Percentiles rank a stretch among this genome's conserved stretches.
These are phyloP conservation scores for Craterocephalus amniculus DNA, from an alignment of 2,797 vertebrate species.

Conservation along the genomic window DNA sequence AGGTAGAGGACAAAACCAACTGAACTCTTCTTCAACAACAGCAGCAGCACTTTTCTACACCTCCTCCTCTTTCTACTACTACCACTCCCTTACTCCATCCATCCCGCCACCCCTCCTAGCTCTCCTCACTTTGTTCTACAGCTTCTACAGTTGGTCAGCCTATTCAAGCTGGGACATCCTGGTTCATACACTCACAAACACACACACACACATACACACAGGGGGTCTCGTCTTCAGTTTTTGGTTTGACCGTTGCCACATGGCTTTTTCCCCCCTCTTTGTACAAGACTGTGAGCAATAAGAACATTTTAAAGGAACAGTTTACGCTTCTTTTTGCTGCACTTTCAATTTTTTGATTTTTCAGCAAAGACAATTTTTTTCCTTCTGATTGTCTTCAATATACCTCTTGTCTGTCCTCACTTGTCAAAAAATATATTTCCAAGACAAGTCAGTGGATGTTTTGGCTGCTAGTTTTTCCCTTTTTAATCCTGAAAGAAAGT, in stretches of 20 bases:
- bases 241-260: conserved; percentile 53
- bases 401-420: conserved; percentile 82
- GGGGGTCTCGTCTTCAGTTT: conserved; percentile 56
- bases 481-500: conserved; percentile 53
- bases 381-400: conserved; percentile 76
- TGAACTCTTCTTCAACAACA: conserved; percentile 90
- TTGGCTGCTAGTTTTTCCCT: conserved; percentile 82
- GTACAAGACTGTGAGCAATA: conserved; percentile 80
- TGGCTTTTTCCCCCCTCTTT: conserved; percentile 43
- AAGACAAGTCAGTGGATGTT: conserved; percentile 76
- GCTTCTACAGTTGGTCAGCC: conserved; percentile 73
- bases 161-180: conserved; percentile 70
- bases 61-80: conserved; percentile 77
- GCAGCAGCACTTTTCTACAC: conserved; percentile 81
- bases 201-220: neutral
- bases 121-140: conserved; percentile 73
- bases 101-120: conserved; percentile 66
- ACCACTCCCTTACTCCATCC: conserved; percentile 76
- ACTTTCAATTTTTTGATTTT: conserved; percentile 71
- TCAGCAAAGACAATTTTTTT: conserved; percentile 63
- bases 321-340: conserved; percentile 67
- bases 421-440: conserved; percentile 74
- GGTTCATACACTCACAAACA: conserved; percentile 28
- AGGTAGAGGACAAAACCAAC: conserved; percentile 99
- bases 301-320: conserved; percentile 78